phyloP scores from a whole-genome alignment of 1,140 invertebrate genomes.

The Drosophila sechellia region DNA sequence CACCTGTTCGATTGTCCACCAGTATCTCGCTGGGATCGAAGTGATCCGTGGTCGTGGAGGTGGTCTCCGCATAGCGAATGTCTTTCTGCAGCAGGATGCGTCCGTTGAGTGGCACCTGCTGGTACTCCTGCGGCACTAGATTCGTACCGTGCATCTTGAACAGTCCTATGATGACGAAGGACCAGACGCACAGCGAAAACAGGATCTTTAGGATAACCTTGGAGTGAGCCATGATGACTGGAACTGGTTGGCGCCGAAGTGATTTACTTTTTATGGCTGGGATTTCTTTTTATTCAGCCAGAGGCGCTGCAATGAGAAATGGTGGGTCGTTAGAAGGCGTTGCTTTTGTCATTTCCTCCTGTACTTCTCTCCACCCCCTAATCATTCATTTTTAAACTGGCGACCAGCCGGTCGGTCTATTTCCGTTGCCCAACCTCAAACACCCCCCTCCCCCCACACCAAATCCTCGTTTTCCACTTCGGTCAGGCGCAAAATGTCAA shows the following conservation, averaged over 20 bases:
- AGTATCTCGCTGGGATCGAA: conserved; percentile 83
- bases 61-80: conserved; percentile 73
- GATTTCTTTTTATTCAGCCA: not conserved
- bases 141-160: conserved; percentile 84
- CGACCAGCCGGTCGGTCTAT: conserved; percentile 18
- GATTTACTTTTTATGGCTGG: not conserved
- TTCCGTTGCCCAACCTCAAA: conserved; percentile 34
- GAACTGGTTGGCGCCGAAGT: not conserved
- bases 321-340: conserved; percentile 2
- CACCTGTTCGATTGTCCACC: conserved; percentile 84
- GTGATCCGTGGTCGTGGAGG: conserved; percentile 82
- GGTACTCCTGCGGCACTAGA: conserved; percentile 76
- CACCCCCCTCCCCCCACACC: not conserved
- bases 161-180: conserved; percentile 82
- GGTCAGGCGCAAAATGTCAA: conserved; percentile 25
- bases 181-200: conserved; percentile 84
- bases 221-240: conserved; percentile 72
- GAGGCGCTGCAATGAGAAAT: conserved; percentile 14
- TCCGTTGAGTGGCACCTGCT: conserved; percentile 73
- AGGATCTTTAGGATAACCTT: conserved; percentile 83
- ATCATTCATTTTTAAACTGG: conserved; percentile 63
- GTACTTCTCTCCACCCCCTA: not conserved
- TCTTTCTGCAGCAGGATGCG: conserved; percentile 83
- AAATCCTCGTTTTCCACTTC: not conserved
- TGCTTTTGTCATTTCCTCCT: not conserved